Conservation (phyloP, 2,888 invertebrate genomes). For the Stenoptilia bipunctidactyla region DNA sequence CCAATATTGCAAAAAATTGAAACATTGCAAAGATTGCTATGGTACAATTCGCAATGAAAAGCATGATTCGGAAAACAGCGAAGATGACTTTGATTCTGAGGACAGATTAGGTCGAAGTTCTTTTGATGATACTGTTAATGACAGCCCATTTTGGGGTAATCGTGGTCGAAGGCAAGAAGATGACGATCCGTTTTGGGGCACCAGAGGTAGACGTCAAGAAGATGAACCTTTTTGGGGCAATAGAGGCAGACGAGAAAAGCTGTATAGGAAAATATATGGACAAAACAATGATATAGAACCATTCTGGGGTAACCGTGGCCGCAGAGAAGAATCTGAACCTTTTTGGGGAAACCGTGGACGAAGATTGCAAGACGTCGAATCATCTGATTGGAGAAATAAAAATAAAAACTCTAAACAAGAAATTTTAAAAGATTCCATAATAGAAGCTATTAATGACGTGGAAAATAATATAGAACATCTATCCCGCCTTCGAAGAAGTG, state of each 20-base stretch:
- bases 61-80: neutral
- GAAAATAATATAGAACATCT: conserved; percentile 35
- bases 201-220: conserved; percentile 24
- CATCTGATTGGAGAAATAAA: conserved; percentile 15
- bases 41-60: neutral
- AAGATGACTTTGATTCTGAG: neutral
- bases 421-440: conserved; percentile 31
- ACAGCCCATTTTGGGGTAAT: conserved; percentile 38
- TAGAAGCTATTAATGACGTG: conserved; percentile 31
- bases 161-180: conserved; percentile 22
- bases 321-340: conserved; percentile 23
- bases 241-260: conserved; percentile 30
- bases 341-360: conserved; percentile 27
- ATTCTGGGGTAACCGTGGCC: conserved; percentile 41
- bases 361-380: conserved; percentile 1
- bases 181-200: conserved; percentile 29
- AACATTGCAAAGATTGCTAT: conserved; percentile 24
- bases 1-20: conserved; percentile 8
- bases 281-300: conserved; percentile 24
- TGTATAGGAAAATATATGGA: conserved; percentile 31
- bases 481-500: conserved; percentile 27
- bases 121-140: conserved; percentile 27
- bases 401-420: conserved; percentile 33
- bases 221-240: conserved; percentile 55
- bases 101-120: conserved; percentile 7